Base-by-base conservation (phyloP, 2,888 invertebrate genomes). In the Plebejus argus region DNA sequence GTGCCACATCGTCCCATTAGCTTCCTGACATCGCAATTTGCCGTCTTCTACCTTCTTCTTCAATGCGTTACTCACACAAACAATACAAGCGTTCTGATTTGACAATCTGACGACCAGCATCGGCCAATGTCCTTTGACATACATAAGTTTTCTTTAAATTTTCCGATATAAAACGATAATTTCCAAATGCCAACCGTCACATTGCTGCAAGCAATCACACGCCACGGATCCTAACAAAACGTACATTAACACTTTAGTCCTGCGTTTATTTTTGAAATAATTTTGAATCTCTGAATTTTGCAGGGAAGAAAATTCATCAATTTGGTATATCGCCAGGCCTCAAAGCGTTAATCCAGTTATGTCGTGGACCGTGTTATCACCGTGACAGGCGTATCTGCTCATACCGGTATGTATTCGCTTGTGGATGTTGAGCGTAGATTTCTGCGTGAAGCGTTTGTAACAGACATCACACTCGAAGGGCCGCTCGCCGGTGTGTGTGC, bases 391-490 rank as follows among this genome's bases (percentile, higher is more conserved):
- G 58, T 72, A 45, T 58, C 72, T 61, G 79, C 83, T 18, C 93
- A 89, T 94, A 94, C 94, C 94, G 85, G 94, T 95, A 87, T 95
- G 95, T 84, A 94, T 95, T 88, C 94, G 91, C 92, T 94, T 94
- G 94, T 95, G 95, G 84, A 95, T 94, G 93, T 94, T 95, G 91
- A 95, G 94, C 82, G 95, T 94, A 82, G 94, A 94, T 90, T 95
- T 94, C 93, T 95, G 94, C 85, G 95, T 94, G 91, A 95, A 95
- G 86, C 94, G 92, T 91, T 95, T 95, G 90, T 91, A 91, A 92
- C 95, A 95, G 87, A 94, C 92, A 87, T 93, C 93, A 89, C 95
- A 95, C 91, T 94, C 92, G 92, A 94, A 95, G 83, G 95, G 95
- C 79, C 93, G 90, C 90, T 94, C 94, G 85, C 94, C 94, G 77